Evolutionary conservation across 2,113 vertebrate genomes (phyloP), one percentile per base, ranked within the genome.

Genomic region (Clinocottus analis): DNA sequence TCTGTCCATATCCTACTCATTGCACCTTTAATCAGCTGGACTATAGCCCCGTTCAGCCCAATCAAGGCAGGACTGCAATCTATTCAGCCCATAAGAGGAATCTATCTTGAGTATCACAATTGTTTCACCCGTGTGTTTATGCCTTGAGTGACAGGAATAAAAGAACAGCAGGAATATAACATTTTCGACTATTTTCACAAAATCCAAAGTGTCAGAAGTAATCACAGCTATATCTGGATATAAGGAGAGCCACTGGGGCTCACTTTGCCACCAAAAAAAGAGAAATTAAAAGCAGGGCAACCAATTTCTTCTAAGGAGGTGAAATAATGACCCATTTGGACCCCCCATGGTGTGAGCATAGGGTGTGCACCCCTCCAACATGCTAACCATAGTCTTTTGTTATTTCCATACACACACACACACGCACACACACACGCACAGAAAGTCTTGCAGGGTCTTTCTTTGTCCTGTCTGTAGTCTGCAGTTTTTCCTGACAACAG

Each of bases 281-380:
- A 70, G 49, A 79, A 79, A 72, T 82, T 69, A 77, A 82, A 78
- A 89, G 72, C 53, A 72, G 43, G 75, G 64, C 33, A 68, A 64
- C 66, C 62, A 78, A 68, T 92, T 90, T 91, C 69, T 71, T 82
- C 43, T 39, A 12, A 45, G 53, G 68, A 82, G 45, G 70, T 73
- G 58, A 82, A 82, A 77, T 87, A 88, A 90, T 82, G 73, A 86
- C 84, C 77, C 75, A 85, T 87, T 86, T 82, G 47, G 83, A 86
- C 76, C 69, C 65, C 82, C 75, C 27, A 29, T 16, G 41, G 74
- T 33, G 67, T 69, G 33, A 65, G 71, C 74, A 76, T 73, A 73
- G 56, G 79, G 72, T 85, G 75, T 79, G 64, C 56, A 71, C 79
- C 74, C 75, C 63, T 82, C 83, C 53, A 87, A 79, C 69, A 49